A percentile compares a stretch with the other conserved stretches of the same genome.
Evolutionary conservation across 1,140 invertebrate genomes (phyloP).

Genomic region (Ridgeia piscesae): DNA sequence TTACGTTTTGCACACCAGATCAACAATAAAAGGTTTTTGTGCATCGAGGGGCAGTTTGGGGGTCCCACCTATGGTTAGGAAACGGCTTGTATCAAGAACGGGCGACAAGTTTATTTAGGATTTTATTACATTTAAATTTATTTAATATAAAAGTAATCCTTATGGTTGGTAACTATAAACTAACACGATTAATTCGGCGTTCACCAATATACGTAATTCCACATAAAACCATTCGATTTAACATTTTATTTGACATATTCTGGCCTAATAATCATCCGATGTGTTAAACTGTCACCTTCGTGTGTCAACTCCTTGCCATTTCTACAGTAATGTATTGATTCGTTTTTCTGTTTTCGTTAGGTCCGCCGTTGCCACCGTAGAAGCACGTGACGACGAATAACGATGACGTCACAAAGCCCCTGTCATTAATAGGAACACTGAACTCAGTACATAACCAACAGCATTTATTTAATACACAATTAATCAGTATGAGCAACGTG

Average conservation of each 20-base stretch:
- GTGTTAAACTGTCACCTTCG: background rate
- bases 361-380: background rate
- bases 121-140: background rate
- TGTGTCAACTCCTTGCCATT: background rate
- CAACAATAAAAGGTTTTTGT: no score
- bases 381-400: background rate
- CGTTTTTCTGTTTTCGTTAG: background rate
- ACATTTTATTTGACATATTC: no score
- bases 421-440: background rate
- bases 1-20: no score
- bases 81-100: background rate
- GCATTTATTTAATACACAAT: background rate
- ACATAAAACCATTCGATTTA: background rate
- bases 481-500: no score
- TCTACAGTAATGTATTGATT: background rate
- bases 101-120: background rate
- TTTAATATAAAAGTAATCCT: background rate
- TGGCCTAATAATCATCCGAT: no score
- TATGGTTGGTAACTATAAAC: background rate
- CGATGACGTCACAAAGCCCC: no score
- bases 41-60: no score
- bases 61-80: no score
- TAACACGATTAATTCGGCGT: background rate
- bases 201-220: background rate
- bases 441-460: background rate